phyloP scores from a whole-genome alignment of 1,140 invertebrate species.

The Camponotus pennsylvanicus region DNA sequence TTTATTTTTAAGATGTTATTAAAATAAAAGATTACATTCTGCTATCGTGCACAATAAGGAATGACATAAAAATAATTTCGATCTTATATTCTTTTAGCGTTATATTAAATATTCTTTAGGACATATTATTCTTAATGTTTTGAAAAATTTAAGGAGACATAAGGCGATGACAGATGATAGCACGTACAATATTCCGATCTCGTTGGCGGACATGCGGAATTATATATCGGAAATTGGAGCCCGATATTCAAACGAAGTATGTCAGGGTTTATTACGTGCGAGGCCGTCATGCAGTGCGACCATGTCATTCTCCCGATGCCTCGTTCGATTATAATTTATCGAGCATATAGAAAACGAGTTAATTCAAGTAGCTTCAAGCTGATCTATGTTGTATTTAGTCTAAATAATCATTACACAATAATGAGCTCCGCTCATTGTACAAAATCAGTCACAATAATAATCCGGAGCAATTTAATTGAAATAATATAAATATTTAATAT shows the following conservation, averaged over 20 bases:
- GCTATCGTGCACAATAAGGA: no score
- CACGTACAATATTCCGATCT: constrained; percentile 29
- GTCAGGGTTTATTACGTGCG: constrained; percentile 56
- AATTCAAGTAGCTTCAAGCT: not conserved
- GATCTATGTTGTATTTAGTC: not conserved
- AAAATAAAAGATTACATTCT: no score
- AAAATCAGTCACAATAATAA: not conserved
- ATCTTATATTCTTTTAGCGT: not conserved
- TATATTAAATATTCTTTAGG: not conserved
- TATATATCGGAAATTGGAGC: constrained; percentile 51
- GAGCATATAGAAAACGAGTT: constrained; percentile 19
- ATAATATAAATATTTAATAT: not conserved
- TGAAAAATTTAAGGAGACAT: not conserved
- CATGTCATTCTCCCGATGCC: constrained; percentile 40
- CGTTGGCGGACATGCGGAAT: constrained; percentile 37
- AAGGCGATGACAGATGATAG: constrained; percentile 17
- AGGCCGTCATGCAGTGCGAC: constrained; percentile 28
- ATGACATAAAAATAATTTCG: not conserved
- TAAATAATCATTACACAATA: constrained; percentile 1
- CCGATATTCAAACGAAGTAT: constrained; percentile 55
- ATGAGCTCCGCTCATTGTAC: not conserved
- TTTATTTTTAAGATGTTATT: no score
- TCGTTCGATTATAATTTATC: constrained; percentile 44
- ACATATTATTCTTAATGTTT: not conserved
- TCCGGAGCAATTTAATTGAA: not conserved